phyloP scores from a whole-genome alignment of 2,797 vertebrate genomes.

The Helarctos malayanus region DNA sequence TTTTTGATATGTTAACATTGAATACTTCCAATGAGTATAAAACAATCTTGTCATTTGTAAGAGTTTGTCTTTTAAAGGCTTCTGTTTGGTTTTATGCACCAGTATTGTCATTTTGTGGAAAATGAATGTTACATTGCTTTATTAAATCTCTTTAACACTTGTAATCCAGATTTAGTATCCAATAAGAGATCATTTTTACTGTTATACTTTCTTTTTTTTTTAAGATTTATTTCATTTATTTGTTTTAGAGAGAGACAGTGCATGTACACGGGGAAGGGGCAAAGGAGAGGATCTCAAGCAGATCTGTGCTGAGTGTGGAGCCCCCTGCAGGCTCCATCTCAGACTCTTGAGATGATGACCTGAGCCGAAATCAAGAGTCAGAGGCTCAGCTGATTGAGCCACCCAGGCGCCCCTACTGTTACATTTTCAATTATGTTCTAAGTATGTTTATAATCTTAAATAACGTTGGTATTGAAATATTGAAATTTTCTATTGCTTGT shows the following conservation, averaged over 20 bases:
- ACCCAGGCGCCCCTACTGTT: neutral
- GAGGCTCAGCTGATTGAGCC: neutral
- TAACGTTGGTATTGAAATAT: neutral
- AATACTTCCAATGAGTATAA: neutral
- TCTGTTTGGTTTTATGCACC: constrained; percentile 59
- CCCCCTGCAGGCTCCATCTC: neutral
- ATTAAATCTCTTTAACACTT: constrained; percentile 29
- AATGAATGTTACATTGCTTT: neutral
- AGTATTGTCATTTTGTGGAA: neutral
- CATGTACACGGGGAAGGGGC: neutral
- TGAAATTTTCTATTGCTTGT: constrained; percentile 43
- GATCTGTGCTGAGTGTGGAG: neutral
- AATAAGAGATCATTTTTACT: constrained; percentile 1
- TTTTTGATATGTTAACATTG: constrained; percentile 37
- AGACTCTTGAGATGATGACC: neutral
- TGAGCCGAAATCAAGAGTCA: neutral
- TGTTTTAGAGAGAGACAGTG: neutral
- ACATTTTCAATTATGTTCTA: neutral
- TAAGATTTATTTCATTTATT: neutral
- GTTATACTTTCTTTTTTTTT: neutral
- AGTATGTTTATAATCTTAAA: constrained; percentile 35
- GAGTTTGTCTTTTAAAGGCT: constrained; percentile 46
- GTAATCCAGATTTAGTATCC: neutral
- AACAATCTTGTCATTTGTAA: neutral
- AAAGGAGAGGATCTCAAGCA: neutral